Base-by-base conservation (phyloP, 1,140 invertebrate species). In the Drosophila ogumai region DNA sequence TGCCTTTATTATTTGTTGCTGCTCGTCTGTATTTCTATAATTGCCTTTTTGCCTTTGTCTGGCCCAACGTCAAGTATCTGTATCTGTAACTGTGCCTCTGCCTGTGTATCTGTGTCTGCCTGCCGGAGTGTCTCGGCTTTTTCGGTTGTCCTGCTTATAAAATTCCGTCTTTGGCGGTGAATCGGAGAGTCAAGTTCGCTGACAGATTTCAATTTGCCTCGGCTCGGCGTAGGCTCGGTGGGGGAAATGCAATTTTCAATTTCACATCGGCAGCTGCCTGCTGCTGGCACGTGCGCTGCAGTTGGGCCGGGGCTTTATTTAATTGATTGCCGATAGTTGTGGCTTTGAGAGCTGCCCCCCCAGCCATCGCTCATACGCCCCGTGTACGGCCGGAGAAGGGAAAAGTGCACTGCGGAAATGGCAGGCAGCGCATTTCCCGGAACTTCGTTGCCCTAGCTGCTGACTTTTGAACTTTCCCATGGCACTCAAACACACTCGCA, bases 41-140 rank as follows among this genome's bases (percentile, higher is more conserved):
- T 87, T 87, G 84, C 79, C 82, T 79, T 71, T 86, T 78, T 86
- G 82, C 57, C 72, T 87, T 82, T 87, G 82, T 86, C 66, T 87
- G 58, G 44, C 58, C 61, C 75, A 82, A 82, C 74, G 58, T 76
- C 67, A 79, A 82, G 75, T 80, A 79, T 80, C 64, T 57, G 64
- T 64, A 55, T 55, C 52, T 55, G 43, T 71, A 38, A 28, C 65
- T 44, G 40, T 50, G n/a, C 15, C 28, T 50, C 25, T 9, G 28
- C 9, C n/a, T 54, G 32, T 52, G 52, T 67, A 28, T 63, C 19
- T 68, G 38, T 46, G 31, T 17, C 71, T 36, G 66, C 17, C 54
- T n/a, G 55, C 22, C 15, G 31, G 59, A 73, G 67, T 63, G 71
- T 78, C 78, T 59, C 77, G 74, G 65, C 55, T 57, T 78, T 72